These are phyloP conservation scores for Globodera rostochiensis DNA, from an alignment of 1,140 invertebrate genomes.

Conservation along the genomic window DNA sequence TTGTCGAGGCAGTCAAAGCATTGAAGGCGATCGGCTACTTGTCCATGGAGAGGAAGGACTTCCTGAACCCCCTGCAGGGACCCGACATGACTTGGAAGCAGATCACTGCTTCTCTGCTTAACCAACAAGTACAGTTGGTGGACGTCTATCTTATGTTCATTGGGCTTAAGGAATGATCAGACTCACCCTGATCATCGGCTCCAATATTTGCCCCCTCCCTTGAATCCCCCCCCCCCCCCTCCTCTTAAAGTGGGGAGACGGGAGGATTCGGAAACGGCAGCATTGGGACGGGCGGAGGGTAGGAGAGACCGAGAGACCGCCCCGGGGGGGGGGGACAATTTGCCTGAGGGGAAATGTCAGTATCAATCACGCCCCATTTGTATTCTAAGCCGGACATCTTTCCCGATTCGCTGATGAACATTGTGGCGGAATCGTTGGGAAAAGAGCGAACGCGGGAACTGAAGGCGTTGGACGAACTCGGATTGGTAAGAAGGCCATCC, in stretches of 20 bases:
- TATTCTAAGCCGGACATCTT: constrained; percentile 77
- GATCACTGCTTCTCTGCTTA: constrained; percentile 82
- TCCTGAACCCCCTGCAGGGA: constrained; percentile 83
- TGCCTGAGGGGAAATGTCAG: too few species aligned
- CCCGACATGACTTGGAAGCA: constrained; percentile 94
- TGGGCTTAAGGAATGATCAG: not conserved
- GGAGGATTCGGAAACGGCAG: too few species aligned
- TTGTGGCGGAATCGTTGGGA: constrained; percentile 75
- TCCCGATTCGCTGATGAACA: constrained; percentile 85
- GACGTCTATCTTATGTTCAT: too few species aligned
- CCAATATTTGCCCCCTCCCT: not conserved
- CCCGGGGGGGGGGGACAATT: too few species aligned
- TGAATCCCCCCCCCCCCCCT: not conserved
- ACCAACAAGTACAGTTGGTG: constrained; percentile 70
- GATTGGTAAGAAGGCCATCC: constrained; percentile 20
- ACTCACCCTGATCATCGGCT: not conserved
- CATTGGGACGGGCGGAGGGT: too few species aligned
- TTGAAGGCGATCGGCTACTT: constrained; percentile 84
- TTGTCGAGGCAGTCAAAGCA: constrained; percentile 81
- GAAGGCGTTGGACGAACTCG: constrained; percentile 48
- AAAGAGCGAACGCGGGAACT: constrained; percentile 67
- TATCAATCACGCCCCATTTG: too few species aligned
- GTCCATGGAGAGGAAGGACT: constrained; percentile 81
- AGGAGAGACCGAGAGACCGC: too few species aligned
- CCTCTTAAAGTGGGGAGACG: too few species aligned